Conservation (phyloP, 2,888 invertebrate genomes). For the Pediacus dermestoides region DNA sequence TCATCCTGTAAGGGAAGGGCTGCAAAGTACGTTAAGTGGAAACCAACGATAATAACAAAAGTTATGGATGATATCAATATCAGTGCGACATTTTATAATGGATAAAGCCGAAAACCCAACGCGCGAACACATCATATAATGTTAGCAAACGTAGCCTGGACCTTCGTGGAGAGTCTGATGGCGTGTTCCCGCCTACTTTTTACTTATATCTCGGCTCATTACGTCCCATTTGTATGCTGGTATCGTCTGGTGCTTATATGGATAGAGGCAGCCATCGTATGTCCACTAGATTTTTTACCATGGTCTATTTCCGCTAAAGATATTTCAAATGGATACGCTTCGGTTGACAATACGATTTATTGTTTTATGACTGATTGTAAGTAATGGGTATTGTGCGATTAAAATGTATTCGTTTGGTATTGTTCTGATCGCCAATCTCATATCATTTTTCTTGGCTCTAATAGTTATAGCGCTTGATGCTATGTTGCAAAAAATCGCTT, state of each 20-base stretch:
- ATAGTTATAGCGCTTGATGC: too few species aligned
- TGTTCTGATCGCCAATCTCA: conserved; percentile 19
- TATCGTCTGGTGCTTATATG: conserved; percentile 48
- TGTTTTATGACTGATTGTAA: conserved; percentile 43
- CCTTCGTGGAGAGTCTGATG: conserved; percentile 3
- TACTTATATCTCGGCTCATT: conserved; percentile 47
- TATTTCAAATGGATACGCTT: conserved; percentile 43
- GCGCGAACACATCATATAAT: too few species aligned
- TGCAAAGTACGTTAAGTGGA: too few species aligned
- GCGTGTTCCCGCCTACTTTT: conserved; percentile 46
- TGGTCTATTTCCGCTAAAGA: conserved; percentile 46
- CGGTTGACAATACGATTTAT: conserved; percentile 42
- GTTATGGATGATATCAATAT: too few species aligned
- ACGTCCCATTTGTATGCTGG: conserved; percentile 48
- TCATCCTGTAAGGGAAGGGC: too few species aligned
- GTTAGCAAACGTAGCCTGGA: too few species aligned
- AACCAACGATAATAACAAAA: too few species aligned
- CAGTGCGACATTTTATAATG: too few species aligned
- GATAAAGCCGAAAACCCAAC: too few species aligned
- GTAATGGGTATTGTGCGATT: conserved; percentile 33
- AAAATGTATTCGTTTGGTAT: conserved; percentile 31
- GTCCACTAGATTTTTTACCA: conserved; percentile 43
- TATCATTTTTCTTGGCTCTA: too few species aligned
- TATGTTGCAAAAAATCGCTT: too few species aligned
- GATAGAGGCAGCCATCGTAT: conserved; percentile 48